phyloP scores from a whole-genome alignment of 2,797 vertebrate species.

The Danionella dracula region DNA sequence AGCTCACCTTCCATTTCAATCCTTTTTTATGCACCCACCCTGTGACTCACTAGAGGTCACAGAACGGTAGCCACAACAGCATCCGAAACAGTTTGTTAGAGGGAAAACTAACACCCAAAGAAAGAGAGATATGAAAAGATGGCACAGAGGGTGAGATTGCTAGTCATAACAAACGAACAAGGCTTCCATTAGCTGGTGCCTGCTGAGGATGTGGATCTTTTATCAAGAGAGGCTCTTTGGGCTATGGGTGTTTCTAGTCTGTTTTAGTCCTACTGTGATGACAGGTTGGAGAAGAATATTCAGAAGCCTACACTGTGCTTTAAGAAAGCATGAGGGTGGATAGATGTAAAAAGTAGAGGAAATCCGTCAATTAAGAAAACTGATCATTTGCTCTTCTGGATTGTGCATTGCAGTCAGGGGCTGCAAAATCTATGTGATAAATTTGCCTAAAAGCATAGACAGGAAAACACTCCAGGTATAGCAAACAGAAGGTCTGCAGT shows the following conservation, averaged over 20 bases:
- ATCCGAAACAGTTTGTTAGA: slow-evolving; percentile 36
- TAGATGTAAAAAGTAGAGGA: slow-evolving; percentile 19
- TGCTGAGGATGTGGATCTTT: slow-evolving; percentile 23
- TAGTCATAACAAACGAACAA: slow-evolving; percentile 68
- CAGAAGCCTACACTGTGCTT: slow-evolving; percentile 46
- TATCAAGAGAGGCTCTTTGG: slow-evolving; percentile 41
- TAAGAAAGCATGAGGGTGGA: slow-evolving; percentile 9
- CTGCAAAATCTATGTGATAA: slow-evolving; percentile 7
- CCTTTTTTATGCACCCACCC: slow-evolving; percentile 50
- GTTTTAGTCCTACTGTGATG: slow-evolving; percentile 16
- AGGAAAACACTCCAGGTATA: background rate
- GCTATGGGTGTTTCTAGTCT: slow-evolving; percentile 41
- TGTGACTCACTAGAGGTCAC: slow-evolving; percentile 58
- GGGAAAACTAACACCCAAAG: slow-evolving; percentile 39
- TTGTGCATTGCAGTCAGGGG: background rate
- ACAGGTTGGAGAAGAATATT: slow-evolving; percentile 30
- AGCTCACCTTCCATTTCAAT: slow-evolving; percentile 56
- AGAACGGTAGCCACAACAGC: slow-evolving; percentile 48
- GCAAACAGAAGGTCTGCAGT: background rate
- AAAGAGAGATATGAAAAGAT: slow-evolving; percentile 55
- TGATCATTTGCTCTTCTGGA: slow-evolving; percentile 23
- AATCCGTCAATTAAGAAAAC: slow-evolving; percentile 18
- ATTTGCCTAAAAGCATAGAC: background rate
- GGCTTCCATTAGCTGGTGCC: slow-evolving; percentile 61
- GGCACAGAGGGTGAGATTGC: slow-evolving; percentile 67